These are phyloP conservation scores for Pseudanteris insignis DNA, from an alignment of 2,888 invertebrate genomes.

Conservation along the genomic window DNA sequence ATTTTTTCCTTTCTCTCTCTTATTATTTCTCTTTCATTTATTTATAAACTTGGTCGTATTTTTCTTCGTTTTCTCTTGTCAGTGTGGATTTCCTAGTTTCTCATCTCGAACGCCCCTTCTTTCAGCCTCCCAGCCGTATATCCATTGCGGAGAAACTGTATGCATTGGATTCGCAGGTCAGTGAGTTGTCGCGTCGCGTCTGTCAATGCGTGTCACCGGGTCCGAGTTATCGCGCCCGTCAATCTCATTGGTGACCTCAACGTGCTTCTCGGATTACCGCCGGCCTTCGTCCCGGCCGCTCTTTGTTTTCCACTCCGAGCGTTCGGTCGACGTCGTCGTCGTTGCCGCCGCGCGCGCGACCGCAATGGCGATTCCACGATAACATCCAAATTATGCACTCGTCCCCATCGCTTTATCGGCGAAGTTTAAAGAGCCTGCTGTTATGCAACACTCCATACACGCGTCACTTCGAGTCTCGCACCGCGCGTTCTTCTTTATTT, in stretches of 20 bases:
- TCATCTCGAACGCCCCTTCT: slow-evolving; percentile 32
- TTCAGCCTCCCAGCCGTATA: slow-evolving; percentile 7
- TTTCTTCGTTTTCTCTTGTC: slow-evolving; percentile 46
- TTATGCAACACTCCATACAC: too few relatives aligned
- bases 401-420: slow-evolving; percentile 46
- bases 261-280: slow-evolving; percentile 62
- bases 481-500: background rate
- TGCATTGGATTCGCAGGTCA: slow-evolving; percentile 67
- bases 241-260: slow-evolving; percentile 64
- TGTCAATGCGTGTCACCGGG: slow-evolving; percentile 57
- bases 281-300: slow-evolving; percentile 43
- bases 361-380: slow-evolving; percentile 35
- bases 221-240: slow-evolving; percentile 65
- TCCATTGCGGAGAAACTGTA: slow-evolving; percentile 49
- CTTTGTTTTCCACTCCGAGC: slow-evolving; percentile 57
- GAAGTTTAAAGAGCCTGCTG: slow-evolving; percentile 41
- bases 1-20: too few relatives aligned
- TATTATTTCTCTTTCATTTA: too few relatives aligned
- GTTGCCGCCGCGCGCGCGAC: slow-evolving; percentile 21
- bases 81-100: slow-evolving; percentile 41
- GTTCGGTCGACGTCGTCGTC: slow-evolving; percentile 22
- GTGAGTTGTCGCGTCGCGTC: slow-evolving; percentile 64
- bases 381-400: slow-evolving; percentile 45
- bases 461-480: background rate
- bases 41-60: too few relatives aligned